A percentile compares a stretch with the other conserved stretches of the same genome.
Evolutionary conservation across 2,888 invertebrate genomes (phyloP).

Genomic region (Pseudococcus viburni): DNA sequence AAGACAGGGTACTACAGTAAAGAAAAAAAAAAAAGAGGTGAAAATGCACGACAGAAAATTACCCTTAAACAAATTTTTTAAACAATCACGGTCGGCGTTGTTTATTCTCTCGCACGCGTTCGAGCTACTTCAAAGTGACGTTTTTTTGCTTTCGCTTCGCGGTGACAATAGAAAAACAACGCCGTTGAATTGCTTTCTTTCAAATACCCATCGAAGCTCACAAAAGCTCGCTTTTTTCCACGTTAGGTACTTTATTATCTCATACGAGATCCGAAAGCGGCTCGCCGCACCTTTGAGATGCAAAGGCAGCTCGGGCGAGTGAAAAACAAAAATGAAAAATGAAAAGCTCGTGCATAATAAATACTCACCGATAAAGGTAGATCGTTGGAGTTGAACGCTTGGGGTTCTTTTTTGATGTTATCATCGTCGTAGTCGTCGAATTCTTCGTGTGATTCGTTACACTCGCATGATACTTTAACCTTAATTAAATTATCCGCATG

Average conservation of each 20-base stretch:
- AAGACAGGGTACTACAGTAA: background rate
- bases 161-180: slow-evolving; percentile 19
- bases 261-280: background rate
- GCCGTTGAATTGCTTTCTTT: slow-evolving; percentile 8
- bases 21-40: background rate
- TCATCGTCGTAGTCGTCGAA: background rate
- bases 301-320: background rate
- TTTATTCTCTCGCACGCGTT: background rate
- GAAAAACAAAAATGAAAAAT: background rate
- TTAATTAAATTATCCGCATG: background rate
- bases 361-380: background rate
- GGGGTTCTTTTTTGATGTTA: background rate
- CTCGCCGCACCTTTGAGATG: background rate
- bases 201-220: slow-evolving; percentile 3
- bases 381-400: background rate
- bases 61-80: slow-evolving; percentile 4
- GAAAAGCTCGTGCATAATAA: background rate
- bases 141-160: background rate
- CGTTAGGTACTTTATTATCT: slow-evolving; percentile 4
- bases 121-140: slow-evolving; percentile 7
- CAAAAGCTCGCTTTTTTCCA: background rate
- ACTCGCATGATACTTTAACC: background rate
- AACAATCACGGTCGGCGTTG: background rate
- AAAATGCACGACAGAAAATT: background rate
- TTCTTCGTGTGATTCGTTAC: slow-evolving; percentile 29